Evolutionary conservation across 2,113 vertebrate species (phyloP).

Genomic region (Genyomyrus donnyi): DNA sequence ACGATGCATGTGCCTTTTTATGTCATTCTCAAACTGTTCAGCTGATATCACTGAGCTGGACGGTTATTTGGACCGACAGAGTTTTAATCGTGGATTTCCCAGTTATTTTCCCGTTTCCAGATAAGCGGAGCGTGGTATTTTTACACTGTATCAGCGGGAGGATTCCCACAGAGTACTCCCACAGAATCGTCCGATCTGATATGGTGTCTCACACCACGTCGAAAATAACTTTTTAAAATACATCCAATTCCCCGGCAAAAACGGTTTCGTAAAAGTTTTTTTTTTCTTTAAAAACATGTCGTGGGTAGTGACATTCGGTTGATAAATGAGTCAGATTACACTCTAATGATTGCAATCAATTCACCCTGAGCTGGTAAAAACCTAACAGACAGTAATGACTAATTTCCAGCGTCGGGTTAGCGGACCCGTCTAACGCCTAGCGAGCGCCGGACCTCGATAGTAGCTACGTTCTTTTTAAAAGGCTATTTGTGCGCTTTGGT

Average conservation of each 20-base stretch:
- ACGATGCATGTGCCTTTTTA: background rate
- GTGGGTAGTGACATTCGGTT: slow-evolving; percentile 56
- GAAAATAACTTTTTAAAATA: background rate
- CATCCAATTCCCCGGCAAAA: slow-evolving; percentile 43
- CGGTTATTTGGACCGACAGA: background rate
- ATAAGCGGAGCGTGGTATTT: background rate
- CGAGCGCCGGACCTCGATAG: background rate
- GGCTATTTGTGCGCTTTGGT: slow-evolving; percentile 5
- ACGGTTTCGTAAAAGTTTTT: slow-evolving; percentile 55
- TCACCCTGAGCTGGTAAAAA: slow-evolving; percentile 38
- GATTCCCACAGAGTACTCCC: background rate
- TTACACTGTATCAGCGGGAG: background rate
- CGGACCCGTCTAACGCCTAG: slow-evolving; percentile 1
- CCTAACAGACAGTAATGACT: slow-evolving; percentile 34
- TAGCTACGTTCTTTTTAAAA: slow-evolving; percentile 28
- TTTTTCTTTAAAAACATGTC: slow-evolving; percentile 44
- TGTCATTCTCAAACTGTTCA: background rate
- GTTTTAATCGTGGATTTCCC: background rate
- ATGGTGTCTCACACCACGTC: background rate
- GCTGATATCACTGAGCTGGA: background rate
- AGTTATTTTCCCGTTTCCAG: no score
- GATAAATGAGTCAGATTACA: slow-evolving; percentile 48
- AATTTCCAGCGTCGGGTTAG: slow-evolving; percentile 28
- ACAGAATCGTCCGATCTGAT: background rate
- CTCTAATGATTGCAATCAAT: slow-evolving; percentile 26